A percentile compares a stretch with the other conserved stretches of the same genome.
These are phyloP conservation scores for Rafetus swinhoei DNA, from an alignment of 2,113 vertebrate species.

Conservation along the genomic window DNA sequence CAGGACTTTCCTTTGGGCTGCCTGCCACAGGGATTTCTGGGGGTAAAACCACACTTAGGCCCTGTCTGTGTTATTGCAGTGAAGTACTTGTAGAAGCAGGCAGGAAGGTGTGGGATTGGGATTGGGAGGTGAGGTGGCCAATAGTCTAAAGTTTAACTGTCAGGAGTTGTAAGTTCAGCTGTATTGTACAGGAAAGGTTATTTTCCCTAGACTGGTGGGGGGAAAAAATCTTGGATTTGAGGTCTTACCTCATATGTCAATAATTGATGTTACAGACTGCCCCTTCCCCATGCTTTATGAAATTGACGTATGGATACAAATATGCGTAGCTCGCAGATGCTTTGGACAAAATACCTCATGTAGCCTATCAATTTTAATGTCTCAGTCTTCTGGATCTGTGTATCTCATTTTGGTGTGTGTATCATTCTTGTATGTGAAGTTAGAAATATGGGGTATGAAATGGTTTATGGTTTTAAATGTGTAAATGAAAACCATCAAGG, in stretches of 20 bases:
- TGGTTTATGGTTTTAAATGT: too few relatives aligned
- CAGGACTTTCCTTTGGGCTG: neutral
- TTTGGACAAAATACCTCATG: too few relatives aligned
- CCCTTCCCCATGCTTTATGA: too few relatives aligned
- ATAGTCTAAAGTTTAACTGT: neutral
- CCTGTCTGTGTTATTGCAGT: neutral
- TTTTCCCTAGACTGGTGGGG: neutral
- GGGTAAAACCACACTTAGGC: neutral
- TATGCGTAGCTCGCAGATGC: too few relatives aligned
- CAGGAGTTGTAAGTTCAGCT: neutral
- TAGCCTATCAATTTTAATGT: too few relatives aligned
- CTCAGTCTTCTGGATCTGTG: too few relatives aligned
- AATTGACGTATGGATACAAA: too few relatives aligned
- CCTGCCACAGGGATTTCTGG: neutral
- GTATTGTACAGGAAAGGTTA: neutral
- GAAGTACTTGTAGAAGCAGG: neutral
- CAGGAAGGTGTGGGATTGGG: neutral
- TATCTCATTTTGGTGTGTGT: too few relatives aligned
- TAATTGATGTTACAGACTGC: neutral
- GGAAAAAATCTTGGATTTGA: neutral
- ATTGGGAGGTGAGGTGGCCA: neutral
- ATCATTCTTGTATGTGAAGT: too few relatives aligned
- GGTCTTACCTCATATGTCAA: neutral
- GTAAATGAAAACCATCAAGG: too few relatives aligned
- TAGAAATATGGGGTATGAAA: too few relatives aligned